These are phyloP conservation scores for Caenorhabditis sp. DNA, from an alignment of 2,888 invertebrate genomes.

Conservation along the genomic window DNA sequence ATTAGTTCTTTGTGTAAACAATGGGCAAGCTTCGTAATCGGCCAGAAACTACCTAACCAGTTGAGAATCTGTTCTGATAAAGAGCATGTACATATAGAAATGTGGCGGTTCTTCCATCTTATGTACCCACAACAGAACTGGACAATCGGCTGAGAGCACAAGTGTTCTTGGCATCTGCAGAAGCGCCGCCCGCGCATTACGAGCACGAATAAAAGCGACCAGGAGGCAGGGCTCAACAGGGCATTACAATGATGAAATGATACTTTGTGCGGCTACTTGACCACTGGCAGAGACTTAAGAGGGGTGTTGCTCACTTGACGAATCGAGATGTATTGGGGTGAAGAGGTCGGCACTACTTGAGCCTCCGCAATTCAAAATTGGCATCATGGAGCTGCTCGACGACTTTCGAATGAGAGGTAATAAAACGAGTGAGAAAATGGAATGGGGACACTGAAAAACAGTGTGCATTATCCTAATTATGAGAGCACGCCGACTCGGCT, in stretches of 20 bases:
- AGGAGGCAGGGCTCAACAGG: background rate
- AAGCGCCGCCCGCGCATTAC: conserved; percentile 3
- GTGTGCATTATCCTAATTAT: conserved; percentile 30
- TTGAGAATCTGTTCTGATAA: background rate
- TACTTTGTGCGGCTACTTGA: conserved; percentile 43
- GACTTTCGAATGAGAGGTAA: background rate
- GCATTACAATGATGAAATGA: conserved; percentile 51
- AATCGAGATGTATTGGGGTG: conserved; percentile 21
- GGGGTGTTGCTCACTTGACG: conserved; percentile 45
- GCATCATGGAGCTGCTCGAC: background rate
- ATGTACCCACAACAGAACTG: conserved; percentile 1
- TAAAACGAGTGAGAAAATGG: background rate
- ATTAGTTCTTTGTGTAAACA: conserved; percentile 54
- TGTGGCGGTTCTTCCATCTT: background rate
- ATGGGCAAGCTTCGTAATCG: no score
- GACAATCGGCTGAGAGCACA: conserved; percentile 5
- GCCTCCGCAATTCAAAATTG: conserved; percentile 4
- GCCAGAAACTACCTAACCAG: no score
- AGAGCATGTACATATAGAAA: no score
- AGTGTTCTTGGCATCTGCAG: conserved; percentile 23
- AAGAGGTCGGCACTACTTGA: conserved; percentile 46
- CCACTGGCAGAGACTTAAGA: conserved; percentile 24
- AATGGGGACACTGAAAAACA: background rate
- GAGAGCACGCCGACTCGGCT: no score
- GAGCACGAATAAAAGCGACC: background rate